phyloP scores from a whole-genome alignment of 1,140 invertebrate species.

The Chrysomallon squamiferum region DNA sequence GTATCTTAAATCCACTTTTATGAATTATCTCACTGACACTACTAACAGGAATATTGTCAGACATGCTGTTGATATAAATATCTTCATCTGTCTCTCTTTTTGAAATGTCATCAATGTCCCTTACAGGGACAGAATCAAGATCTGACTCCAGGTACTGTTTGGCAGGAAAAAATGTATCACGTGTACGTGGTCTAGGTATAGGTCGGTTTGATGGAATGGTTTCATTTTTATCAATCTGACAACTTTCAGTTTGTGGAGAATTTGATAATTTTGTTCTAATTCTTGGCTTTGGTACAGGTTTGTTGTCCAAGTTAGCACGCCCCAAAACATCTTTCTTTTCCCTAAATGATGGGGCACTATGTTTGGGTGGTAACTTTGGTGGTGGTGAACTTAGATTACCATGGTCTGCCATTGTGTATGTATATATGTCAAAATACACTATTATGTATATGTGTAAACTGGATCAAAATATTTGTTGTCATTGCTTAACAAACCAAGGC shows the following conservation, averaged over 20 bases:
- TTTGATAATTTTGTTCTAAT: neutral
- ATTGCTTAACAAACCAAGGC: too few species aligned
- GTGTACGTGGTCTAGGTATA: neutral
- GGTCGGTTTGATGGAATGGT: neutral
- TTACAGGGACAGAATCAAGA: too few species aligned
- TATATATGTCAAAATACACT: too few species aligned
- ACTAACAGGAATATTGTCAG: neutral
- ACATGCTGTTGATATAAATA: too few species aligned
- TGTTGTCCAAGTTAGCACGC: neutral
- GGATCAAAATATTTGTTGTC: too few species aligned
- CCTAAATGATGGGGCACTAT: neutral
- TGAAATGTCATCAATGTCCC: too few species aligned
- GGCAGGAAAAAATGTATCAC: neutral
- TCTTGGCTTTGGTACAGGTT: constrained; percentile 1
- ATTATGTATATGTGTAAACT: too few species aligned
- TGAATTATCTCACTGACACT: too few species aligned
- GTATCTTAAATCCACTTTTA: neutral
- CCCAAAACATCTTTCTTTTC: neutral
- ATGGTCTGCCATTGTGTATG: too few species aligned
- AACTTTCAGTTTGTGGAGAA: neutral
- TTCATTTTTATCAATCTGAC: too few species aligned
- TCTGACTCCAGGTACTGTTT: too few species aligned
- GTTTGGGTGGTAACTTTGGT: neutral
- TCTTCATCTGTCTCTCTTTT: too few species aligned
- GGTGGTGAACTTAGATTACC: neutral